phyloP scores from a whole-genome alignment of 2,797 vertebrate genomes.

The Coracias cyanogaster region DNA sequence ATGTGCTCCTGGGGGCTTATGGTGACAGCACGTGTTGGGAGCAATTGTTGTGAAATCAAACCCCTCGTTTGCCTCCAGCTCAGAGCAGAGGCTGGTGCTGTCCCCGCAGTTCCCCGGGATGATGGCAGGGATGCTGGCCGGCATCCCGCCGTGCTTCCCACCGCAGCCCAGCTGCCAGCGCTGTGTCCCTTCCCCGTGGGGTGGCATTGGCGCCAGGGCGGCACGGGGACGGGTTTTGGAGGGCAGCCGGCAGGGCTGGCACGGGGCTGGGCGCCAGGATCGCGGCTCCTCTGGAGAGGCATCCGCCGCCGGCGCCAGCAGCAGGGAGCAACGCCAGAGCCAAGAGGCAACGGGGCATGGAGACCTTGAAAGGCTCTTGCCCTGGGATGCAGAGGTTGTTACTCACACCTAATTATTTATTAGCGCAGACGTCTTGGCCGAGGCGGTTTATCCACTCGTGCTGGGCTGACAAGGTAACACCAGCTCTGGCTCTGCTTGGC shows the following conservation, averaged over 20 bases:
- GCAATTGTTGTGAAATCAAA: background rate
- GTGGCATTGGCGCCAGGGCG: background rate
- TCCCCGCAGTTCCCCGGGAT: background rate
- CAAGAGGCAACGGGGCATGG: background rate
- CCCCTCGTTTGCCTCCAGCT: background rate
- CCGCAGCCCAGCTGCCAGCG: background rate
- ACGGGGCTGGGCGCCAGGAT: background rate
- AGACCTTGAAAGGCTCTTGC: background rate
- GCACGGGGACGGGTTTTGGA: background rate
- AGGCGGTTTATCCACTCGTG: background rate
- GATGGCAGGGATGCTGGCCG: background rate
- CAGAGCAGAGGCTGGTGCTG: background rate
- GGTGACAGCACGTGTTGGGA: background rate
- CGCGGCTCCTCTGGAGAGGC: rapidly evolving
- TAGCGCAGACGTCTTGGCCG: background rate
- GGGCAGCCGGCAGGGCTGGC: background rate
- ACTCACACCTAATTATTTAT: background rate
- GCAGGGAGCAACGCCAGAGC: background rate
- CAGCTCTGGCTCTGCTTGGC: background rate
- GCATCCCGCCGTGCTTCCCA: background rate
- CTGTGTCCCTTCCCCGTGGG: rapidly evolving
- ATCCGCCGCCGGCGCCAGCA: background rate
- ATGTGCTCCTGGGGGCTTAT: background rate
- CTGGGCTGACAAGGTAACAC: background rate
- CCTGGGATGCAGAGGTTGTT: background rate